A percentile compares a stretch with the other conserved stretches of the same genome.
Evolutionary conservation across 2,888 invertebrate species (phyloP).

Genomic region (Drosophila imparisetae): DNA sequence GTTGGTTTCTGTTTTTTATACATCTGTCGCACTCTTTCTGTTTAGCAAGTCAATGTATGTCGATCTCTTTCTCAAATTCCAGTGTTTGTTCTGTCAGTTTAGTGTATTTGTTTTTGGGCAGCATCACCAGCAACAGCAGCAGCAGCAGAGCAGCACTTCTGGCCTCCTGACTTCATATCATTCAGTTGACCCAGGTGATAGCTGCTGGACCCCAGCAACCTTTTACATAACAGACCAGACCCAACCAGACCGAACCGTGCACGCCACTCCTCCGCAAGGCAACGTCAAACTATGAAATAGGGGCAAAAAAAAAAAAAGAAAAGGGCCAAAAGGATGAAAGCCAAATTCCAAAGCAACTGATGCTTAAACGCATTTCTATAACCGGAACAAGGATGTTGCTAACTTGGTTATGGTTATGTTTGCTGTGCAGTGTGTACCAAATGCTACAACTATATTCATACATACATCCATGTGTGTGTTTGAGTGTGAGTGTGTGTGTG

Average conservation of each 20-base stretch:
- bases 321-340: conserved; percentile 54
- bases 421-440: conserved; percentile 35
- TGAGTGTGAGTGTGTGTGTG: conserved; percentile 1
- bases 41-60: conserved; percentile 8
- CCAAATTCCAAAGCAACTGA: conserved; percentile 66
- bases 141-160: conserved; percentile 12
- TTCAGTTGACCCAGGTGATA: conserved; percentile 41
- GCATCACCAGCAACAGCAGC: background rate
- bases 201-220: conserved; percentile 1
- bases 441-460: conserved; percentile 14
- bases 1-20: conserved; percentile 7
- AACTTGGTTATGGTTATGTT: conserved; percentile 75
- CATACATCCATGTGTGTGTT: background rate
- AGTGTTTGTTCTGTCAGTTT: conserved; percentile 67
- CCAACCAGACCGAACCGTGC: background rate
- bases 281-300: conserved; percentile 19
- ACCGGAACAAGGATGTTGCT: conserved; percentile 73
- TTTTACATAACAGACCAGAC: background rate
- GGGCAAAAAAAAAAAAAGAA: conserved; percentile 20
- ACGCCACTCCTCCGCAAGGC: background rate
- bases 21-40: background rate
- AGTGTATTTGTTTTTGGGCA: conserved; percentile 69
- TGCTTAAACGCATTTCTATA: conserved; percentile 74
- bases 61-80: conserved; percentile 36
- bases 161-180: conserved; percentile 29